Conservation (phyloP, 2,797 vertebrate genomes). For the Phataginus tetradactyla region DNA sequence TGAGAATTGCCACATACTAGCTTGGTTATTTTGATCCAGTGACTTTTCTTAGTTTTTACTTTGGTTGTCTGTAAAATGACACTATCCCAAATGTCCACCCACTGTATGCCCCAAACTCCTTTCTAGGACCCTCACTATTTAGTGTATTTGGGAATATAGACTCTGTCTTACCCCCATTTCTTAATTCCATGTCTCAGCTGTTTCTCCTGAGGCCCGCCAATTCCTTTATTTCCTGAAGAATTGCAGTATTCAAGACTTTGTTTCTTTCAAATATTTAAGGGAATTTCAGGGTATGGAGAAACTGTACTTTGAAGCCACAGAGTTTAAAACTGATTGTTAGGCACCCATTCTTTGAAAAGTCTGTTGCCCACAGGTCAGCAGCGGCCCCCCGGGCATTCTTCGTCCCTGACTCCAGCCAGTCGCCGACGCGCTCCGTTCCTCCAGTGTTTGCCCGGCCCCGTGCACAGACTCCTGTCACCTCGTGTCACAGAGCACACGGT, state of each 20-base stretch:
- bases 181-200: background rate
- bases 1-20: background rate
- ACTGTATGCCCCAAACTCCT: background rate
- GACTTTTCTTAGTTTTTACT: background rate
- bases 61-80: background rate
- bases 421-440: background rate
- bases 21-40: background rate
- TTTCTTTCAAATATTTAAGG: background rate
- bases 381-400: background rate
- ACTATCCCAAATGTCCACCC: background rate
- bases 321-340: background rate
- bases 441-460: background rate
- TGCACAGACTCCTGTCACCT: background rate
- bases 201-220: background rate
- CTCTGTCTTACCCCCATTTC: background rate
- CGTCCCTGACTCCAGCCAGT: background rate
- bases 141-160: background rate
- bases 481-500: background rate
- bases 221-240: background rate
- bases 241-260: background rate
- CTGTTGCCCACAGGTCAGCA: background rate
- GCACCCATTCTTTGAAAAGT: background rate
- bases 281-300: background rate
- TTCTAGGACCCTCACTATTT: background rate
- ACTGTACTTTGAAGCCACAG: background rate